These are phyloP conservation scores for Zingel zingel DNA, from an alignment of 2,113 vertebrate species.

Conservation along the genomic window DNA sequence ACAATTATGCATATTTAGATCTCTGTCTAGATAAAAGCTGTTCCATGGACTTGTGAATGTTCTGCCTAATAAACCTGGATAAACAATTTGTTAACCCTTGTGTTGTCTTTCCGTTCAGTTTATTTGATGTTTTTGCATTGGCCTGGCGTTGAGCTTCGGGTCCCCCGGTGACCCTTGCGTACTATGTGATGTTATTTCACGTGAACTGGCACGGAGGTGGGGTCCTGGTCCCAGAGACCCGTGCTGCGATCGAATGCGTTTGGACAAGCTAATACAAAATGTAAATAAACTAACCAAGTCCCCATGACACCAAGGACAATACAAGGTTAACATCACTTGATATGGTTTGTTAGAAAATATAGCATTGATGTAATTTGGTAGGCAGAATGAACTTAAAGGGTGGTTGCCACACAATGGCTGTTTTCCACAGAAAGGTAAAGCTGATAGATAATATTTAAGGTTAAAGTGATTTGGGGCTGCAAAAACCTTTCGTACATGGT, in stretches of 20 bases:
- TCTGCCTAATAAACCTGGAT: neutral
- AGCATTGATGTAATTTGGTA: constrained; percentile 3
- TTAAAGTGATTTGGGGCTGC: constrained; percentile 37
- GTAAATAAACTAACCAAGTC: no score
- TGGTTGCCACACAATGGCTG: neutral
- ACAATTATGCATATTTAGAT: neutral
- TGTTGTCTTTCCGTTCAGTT: no score
- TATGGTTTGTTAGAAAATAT: constrained; percentile 34
- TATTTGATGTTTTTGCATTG: no score
- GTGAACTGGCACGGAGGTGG: no score
- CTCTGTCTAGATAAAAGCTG: neutral
- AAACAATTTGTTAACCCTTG: neutral
- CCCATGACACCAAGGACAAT: no score
- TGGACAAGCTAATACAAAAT: no score
- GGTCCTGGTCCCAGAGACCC: no score
- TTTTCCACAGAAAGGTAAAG: constrained; percentile 38
- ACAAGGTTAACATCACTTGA: constrained; percentile 6
- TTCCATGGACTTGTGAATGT: constrained; percentile 23
- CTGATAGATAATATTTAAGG: constrained; percentile 34
- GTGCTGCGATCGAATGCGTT: no score
- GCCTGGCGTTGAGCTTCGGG: no score
- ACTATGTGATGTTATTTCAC: no score
- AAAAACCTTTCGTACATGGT: constrained; percentile 35
- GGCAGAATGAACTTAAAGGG: constrained; percentile 2
- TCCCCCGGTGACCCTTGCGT: no score